Evolutionary conservation across 1,140 invertebrate species (phyloP).

Genomic region (Leucophenga varia): DNA sequence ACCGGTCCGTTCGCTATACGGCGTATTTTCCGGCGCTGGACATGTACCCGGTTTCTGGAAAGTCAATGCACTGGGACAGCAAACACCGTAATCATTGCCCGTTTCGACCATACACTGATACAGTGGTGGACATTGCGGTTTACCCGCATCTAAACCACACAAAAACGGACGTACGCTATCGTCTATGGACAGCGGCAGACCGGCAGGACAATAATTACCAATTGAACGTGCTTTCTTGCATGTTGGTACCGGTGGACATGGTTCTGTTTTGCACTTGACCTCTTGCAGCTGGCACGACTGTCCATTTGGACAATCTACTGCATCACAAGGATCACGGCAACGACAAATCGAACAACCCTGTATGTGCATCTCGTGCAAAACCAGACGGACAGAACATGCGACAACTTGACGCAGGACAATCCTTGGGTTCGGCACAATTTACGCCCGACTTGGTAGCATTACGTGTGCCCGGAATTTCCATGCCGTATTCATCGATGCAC

Average conservation of each 20-base stretch:
- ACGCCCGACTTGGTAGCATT: slow-evolving; percentile 65
- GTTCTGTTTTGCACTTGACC: slow-evolving; percentile 71
- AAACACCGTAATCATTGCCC: slow-evolving; percentile 83
- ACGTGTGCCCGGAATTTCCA: slow-evolving; percentile 75
- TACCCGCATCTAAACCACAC: slow-evolving; percentile 77
- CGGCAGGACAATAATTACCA: slow-evolving; percentile 75
- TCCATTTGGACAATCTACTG: slow-evolving; percentile 72
- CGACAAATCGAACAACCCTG: slow-evolving; percentile 77
- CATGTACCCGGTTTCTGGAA: slow-evolving; percentile 76
- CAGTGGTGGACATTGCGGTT: slow-evolving; percentile 77
- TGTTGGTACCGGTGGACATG: slow-evolving; percentile 79
- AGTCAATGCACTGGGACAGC: slow-evolving; percentile 75
- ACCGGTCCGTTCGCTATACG: slow-evolving; percentile 43
- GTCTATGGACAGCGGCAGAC: slow-evolving; percentile 76
- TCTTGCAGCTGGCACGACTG: slow-evolving; percentile 77
- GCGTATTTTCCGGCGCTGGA: slow-evolving; percentile 59
- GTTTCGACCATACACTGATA: slow-evolving; percentile 76
- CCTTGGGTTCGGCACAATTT: slow-evolving; percentile 69
- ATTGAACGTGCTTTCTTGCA: slow-evolving; percentile 76
- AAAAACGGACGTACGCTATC: slow-evolving; percentile 76
- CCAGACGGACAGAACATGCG: slow-evolving; percentile 86
- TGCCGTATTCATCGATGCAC: slow-evolving; percentile 78
- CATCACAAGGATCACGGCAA: slow-evolving; percentile 77
- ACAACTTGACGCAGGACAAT: slow-evolving; percentile 77
- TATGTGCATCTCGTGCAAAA: slow-evolving; percentile 63